Conservation (phyloP, 2,888 invertebrate species). For the Hipparchia sbordonii region DNA sequence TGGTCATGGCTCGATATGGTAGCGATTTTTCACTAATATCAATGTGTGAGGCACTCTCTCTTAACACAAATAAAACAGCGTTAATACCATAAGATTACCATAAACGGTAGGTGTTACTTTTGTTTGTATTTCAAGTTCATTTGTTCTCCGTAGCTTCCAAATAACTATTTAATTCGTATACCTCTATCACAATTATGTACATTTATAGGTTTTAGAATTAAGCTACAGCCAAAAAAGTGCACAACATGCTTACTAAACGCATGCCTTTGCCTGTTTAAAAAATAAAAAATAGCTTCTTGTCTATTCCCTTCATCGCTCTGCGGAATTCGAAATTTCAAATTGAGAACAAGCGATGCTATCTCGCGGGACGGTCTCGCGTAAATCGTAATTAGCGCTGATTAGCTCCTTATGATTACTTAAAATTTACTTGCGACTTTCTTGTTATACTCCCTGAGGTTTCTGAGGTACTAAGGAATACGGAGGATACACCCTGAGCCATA, state of each 20-base stretch:
- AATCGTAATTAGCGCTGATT: conserved; percentile 72
- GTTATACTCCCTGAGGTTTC: conserved; percentile 38
- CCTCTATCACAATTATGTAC: too few relatives aligned
- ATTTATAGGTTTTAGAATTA: too few relatives aligned
- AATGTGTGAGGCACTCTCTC: too few relatives aligned
- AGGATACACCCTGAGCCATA: conserved; percentile 44
- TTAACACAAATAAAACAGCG: too few relatives aligned
- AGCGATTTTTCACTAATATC: too few relatives aligned
- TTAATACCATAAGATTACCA: too few relatives aligned
- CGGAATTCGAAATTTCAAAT: conserved; percentile 36
- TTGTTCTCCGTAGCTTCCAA: neutral
- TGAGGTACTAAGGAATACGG: conserved; percentile 31
- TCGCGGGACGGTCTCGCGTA: conserved; percentile 46
- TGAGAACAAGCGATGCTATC: conserved; percentile 38
- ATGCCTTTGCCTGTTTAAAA: neutral
- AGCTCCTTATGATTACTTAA: conserved; percentile 74
- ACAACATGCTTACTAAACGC: too few relatives aligned
- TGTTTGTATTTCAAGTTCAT: too few relatives aligned
- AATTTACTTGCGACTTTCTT: conserved; percentile 72
- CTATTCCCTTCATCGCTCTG: conserved; percentile 25
- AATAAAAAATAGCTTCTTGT: conserved; percentile 12
- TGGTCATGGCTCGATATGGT: too few relatives aligned
- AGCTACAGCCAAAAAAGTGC: too few relatives aligned
- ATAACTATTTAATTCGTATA: too few relatives aligned
- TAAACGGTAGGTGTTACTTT: too few relatives aligned